Evolutionary conservation across 2,888 invertebrate species (phyloP).

Genomic region (Tetragonisca angustula): DNA sequence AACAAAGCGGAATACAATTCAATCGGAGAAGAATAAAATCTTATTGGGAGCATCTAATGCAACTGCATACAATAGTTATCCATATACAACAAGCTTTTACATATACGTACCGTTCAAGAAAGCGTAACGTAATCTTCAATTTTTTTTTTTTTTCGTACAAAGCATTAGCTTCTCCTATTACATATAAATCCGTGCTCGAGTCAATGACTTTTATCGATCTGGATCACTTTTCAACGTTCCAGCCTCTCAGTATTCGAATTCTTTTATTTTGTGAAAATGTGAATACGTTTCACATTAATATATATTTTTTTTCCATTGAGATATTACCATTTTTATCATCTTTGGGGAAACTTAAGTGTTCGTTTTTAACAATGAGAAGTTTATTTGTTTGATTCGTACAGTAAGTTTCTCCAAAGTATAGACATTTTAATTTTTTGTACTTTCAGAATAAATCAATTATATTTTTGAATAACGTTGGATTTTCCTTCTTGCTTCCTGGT

Average conservation of each 20-base stretch:
- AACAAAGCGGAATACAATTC: conserved; percentile 19
- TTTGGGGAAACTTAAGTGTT: background rate
- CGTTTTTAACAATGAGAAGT: background rate
- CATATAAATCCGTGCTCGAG: conserved; percentile 12
- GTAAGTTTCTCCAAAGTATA: background rate
- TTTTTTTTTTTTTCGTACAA: conserved; percentile 17
- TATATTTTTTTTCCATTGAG: background rate
- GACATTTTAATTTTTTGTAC: too few relatives aligned
- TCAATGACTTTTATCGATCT: background rate
- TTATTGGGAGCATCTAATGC: background rate
- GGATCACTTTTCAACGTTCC: background rate
- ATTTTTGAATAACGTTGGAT: too few relatives aligned
- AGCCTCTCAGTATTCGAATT: background rate
- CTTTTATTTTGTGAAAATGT: background rate
- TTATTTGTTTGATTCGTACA: background rate
- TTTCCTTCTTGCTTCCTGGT: background rate
- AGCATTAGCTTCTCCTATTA: conserved; percentile 10
- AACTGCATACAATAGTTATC: conserved; percentile 16
- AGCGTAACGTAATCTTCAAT: conserved; percentile 35
- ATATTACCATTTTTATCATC: background rate
- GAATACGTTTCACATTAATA: background rate
- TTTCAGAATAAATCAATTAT: too few relatives aligned
- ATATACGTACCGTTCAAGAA: conserved; percentile 31
- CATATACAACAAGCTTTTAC: background rate
- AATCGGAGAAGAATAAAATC: background rate